Evolutionary conservation across 2,888 invertebrate species (phyloP).

Genomic region (Archaeoteleia sp.): DNA sequence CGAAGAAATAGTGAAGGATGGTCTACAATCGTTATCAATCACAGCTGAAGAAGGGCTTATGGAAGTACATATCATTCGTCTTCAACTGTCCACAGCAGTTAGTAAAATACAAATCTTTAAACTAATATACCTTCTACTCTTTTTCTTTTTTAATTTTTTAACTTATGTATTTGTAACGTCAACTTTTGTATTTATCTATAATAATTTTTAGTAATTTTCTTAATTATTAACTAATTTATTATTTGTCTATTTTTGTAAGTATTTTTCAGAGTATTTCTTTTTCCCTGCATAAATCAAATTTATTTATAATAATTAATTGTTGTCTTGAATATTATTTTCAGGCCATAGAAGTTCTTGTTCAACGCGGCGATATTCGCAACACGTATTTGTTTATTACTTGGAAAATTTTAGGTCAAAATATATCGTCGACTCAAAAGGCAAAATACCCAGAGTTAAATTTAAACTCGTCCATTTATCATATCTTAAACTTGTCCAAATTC

Average conservation of each 20-base stretch:
- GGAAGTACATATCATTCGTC: conserved; percentile 62
- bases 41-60: conserved; percentile 61
- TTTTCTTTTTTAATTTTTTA: neutral
- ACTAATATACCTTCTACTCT: no score
- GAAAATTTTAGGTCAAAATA: conserved; percentile 62
- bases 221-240: no score
- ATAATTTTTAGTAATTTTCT: neutral
- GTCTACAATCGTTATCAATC: conserved; percentile 58
- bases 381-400: conserved; percentile 61
- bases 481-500: conserved; percentile 61
- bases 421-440: conserved; percentile 54
- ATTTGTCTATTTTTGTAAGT: no score
- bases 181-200: no score
- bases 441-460: conserved; percentile 63
- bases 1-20: neutral
- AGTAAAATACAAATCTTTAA: no score
- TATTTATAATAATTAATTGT: no score
- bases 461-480: conserved; percentile 62
- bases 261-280: no score
- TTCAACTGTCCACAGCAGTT: conserved; percentile 63
- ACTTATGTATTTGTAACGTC: neutral
- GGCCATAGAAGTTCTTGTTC: conserved; percentile 55
- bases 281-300: no score
- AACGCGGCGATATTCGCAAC: conserved; percentile 51
- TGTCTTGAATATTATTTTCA: no score